Conservation (phyloP, 2,113 vertebrate species). For the Neoarius graeffei region DNA sequence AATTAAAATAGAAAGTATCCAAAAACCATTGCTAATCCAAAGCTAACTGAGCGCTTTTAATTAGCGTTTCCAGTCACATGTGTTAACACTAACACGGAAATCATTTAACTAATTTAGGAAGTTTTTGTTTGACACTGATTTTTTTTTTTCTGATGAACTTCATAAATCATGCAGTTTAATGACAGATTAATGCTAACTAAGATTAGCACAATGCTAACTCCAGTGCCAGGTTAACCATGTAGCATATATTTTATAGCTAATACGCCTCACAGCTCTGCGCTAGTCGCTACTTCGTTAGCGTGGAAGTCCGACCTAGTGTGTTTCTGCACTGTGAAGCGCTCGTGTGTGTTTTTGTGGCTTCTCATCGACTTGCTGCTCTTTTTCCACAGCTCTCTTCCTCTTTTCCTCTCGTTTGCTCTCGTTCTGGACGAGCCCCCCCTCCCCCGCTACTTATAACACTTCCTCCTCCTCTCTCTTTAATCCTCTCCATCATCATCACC, state of each 20-base stretch:
- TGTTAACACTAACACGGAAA: too few relatives aligned
- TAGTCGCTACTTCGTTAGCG: not conserved
- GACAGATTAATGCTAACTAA: not conserved
- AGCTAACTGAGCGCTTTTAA: not conserved
- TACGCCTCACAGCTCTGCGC: not conserved
- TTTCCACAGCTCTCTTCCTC: conserved; percentile 7
- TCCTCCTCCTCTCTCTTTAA: not conserved
- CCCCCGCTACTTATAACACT: not conserved
- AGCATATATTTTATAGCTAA: not conserved
- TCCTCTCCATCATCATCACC: not conserved
- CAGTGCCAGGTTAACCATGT: not conserved
- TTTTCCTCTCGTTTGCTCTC: not conserved
- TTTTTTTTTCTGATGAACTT: not conserved
- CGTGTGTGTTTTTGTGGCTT: not conserved
- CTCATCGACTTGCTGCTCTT: not conserved
- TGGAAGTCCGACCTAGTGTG: not conserved
- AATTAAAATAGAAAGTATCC: not conserved
- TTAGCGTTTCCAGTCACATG: too few relatives aligned
- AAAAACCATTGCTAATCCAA: not conserved
- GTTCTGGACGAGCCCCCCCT: not conserved
- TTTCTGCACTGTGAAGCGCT: not conserved
- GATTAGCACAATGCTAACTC: not conserved
- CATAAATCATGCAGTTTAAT: not conserved
- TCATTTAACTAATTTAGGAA: not conserved
- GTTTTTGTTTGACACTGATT: not conserved